A percentile compares a stretch with the other conserved stretches of the same genome.
Evolutionary conservation across 2,113 vertebrate genomes (phyloP).

Genomic region (Micromys minutus): DNA sequence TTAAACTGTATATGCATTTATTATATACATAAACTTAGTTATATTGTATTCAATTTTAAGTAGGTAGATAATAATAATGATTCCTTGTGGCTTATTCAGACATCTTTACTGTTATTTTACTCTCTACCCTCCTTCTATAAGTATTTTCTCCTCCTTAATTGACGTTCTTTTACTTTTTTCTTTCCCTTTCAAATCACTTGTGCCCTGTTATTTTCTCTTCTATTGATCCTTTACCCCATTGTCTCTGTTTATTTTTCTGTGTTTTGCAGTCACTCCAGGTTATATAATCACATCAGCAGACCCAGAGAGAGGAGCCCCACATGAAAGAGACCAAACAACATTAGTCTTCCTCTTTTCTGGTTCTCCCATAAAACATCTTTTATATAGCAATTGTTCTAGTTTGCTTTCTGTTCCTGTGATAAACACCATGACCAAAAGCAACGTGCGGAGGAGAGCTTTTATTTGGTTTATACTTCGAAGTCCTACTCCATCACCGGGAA

Average conservation of each 20-base stretch:
- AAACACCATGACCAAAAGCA: not conserved
- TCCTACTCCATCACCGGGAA: not conserved
- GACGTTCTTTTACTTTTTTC: not conserved
- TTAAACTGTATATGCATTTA: not conserved
- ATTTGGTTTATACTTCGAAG: not conserved
- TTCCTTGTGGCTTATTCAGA: not conserved
- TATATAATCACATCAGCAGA: not conserved
- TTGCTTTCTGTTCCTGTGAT: not conserved
- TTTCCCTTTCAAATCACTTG: not conserved
- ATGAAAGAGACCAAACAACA: not conserved
- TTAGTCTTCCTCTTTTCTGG: not conserved
- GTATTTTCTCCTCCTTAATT: not conserved
- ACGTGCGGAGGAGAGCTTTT: not conserved
- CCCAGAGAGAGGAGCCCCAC: not conserved
- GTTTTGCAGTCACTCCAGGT: not conserved
- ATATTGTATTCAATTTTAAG: not conserved
- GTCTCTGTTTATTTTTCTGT: no score
- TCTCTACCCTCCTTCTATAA: not conserved
- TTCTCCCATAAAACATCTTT: slow-evolving; percentile 3
- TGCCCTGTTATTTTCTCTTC: not conserved
- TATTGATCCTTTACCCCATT: not conserved
- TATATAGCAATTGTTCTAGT: not conserved
- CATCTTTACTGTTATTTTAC: not conserved
- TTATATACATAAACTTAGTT: not conserved
- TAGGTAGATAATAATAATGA: not conserved